Evolutionary conservation across 2,797 vertebrate species (phyloP).

Genomic region (Onychomys arenicola): DNA sequence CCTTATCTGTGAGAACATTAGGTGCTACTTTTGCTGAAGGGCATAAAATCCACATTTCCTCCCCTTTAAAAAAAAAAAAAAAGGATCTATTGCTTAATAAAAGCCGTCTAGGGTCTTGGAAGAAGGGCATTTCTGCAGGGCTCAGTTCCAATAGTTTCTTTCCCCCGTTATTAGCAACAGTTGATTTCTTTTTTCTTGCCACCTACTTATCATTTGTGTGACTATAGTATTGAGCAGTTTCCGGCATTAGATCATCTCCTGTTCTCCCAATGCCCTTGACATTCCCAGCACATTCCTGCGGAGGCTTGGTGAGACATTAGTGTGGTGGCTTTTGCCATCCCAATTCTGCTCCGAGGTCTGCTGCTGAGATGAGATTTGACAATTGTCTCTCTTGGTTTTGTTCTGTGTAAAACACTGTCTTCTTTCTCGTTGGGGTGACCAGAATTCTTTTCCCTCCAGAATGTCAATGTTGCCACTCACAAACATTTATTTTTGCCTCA

Average conservation of each 20-base stretch:
- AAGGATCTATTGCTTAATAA: slow-evolving; percentile 45
- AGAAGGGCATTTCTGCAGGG: slow-evolving; percentile 53
- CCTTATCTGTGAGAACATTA: slow-evolving; percentile 25
- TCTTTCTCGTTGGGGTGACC: background rate
- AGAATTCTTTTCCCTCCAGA: slow-evolving; percentile 33
- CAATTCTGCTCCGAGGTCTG: slow-evolving; percentile 9
- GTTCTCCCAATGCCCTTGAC: slow-evolving; percentile 68
- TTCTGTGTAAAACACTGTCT: background rate
- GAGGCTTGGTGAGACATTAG: slow-evolving; percentile 34
- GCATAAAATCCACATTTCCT: slow-evolving; percentile 25
- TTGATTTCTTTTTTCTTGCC: slow-evolving; percentile 73
- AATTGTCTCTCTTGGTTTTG: slow-evolving; percentile 43
- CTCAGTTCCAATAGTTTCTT: slow-evolving; percentile 63
- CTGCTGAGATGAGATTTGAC: background rate
- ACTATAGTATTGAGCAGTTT: slow-evolving; percentile 73
- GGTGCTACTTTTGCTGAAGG: slow-evolving; percentile 33
- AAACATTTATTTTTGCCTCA: background rate
- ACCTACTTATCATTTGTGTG: slow-evolving; percentile 70
- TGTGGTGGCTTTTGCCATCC: background rate
- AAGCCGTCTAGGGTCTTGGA: slow-evolving; percentile 54
- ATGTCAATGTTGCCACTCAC: background rate
- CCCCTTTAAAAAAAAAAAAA: background rate
- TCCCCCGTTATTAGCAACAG: slow-evolving; percentile 53
- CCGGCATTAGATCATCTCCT: slow-evolving; percentile 73
- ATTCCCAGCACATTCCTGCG: background rate